phyloP scores from a whole-genome alignment of 2,797 vertebrate genomes.

The Myotis vivesi region DNA sequence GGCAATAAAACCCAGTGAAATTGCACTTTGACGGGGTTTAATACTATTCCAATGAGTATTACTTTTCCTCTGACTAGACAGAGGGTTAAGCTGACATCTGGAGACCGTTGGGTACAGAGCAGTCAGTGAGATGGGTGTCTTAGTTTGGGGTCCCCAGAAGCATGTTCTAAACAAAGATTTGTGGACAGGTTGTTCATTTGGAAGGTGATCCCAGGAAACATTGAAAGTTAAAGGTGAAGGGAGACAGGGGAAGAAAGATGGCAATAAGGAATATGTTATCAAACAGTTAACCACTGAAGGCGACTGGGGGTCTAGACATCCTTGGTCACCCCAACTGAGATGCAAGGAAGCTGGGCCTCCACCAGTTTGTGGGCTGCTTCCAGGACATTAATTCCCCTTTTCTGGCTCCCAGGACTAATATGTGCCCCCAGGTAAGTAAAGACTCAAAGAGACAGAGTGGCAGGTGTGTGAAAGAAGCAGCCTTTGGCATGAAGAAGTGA shows the following conservation, averaged over 20 bases:
- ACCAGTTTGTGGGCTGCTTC: not conserved
- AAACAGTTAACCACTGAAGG: not conserved
- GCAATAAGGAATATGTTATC: not conserved
- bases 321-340: not conserved
- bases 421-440: not conserved
- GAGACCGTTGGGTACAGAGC: not conserved
- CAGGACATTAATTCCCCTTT: not conserved
- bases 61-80: not conserved
- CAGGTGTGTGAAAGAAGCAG: not conserved
- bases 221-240: not conserved
- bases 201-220: not conserved
- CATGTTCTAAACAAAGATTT: not conserved
- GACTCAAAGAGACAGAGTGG: not conserved
- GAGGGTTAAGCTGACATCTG: not conserved
- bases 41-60: not conserved
- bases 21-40: not conserved
- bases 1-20: not conserved
- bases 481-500: not conserved
- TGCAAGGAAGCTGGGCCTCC: not conserved
- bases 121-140: not conserved
- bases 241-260: not conserved
- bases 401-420: not conserved
- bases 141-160: not conserved
- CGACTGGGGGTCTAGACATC: not conserved
- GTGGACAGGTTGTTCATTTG: not conserved